Percentiles rank a stretch among this genome's conserved stretches.
These are phyloP conservation scores for Clostera curtula DNA, from an alignment of 2,888 invertebrate species.

Conservation along the genomic window DNA sequence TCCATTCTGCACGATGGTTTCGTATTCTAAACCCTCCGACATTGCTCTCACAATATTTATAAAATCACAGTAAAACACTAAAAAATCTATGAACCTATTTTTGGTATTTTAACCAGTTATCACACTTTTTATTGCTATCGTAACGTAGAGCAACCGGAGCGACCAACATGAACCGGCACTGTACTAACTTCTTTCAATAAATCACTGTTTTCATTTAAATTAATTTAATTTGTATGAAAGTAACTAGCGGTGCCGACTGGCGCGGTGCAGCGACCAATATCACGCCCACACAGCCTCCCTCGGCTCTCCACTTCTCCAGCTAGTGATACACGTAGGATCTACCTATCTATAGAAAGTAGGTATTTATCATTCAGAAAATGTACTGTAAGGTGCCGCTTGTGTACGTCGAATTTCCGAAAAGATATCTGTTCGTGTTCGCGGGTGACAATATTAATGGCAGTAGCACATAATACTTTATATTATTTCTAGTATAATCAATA, in stretches of 20 bases:
- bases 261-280: constrained; percentile 55
- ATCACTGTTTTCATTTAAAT: constrained; percentile 52
- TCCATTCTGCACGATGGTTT: constrained; percentile 77
- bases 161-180: constrained; percentile 41
- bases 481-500: constrained; percentile 3
- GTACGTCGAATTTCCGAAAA: constrained; percentile 27
- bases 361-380: constrained; percentile 15
- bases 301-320: constrained; percentile 52
- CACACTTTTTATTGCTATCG: constrained; percentile 23
- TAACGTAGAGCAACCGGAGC: constrained; percentile 25
- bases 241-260: constrained; percentile 47
- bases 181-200: constrained; percentile 39
- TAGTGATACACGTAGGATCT: constrained; percentile 38
- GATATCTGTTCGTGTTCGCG: constrained; percentile 4
- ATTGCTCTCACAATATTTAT: constrained; percentile 54
- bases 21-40: constrained; percentile 79
- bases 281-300: constrained; percentile 69
- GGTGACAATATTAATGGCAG: constrained; percentile 13
- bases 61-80: constrained; percentile 50
- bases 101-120: constrained; percentile 39
- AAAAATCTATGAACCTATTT: constrained; percentile 34
- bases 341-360: constrained; percentile 40
- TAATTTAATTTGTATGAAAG: constrained; percentile 42
- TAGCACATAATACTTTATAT: constrained; percentile 4
- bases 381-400: constrained; percentile 39